These are phyloP conservation scores for Periphyllus acericola DNA, from an alignment of 2,888 invertebrate species.

Conservation along the genomic window DNA sequence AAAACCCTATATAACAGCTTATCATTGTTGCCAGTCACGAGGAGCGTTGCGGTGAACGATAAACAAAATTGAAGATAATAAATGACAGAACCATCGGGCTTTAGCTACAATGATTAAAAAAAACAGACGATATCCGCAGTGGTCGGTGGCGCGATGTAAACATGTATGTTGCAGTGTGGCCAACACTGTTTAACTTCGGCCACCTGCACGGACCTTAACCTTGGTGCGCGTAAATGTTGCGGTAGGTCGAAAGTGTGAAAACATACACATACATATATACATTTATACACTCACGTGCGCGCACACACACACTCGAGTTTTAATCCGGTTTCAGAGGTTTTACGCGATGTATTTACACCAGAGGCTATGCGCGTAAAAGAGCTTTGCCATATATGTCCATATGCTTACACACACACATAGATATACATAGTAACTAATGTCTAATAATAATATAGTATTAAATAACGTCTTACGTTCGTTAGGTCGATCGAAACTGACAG, in stretches of 20 bases:
- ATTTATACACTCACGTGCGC: background rate
- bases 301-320: background rate
- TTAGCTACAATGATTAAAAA: background rate
- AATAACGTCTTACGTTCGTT: background rate
- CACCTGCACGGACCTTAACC: conserved; percentile 50
- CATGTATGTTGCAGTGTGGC: conserved; percentile 27
- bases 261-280: background rate
- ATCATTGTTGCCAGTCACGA: background rate
- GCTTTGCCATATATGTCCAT: background rate
- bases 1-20: background rate
- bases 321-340: conserved; percentile 44
- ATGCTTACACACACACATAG: background rate
- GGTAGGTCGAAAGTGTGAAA: conserved; percentile 50
- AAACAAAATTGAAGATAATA: background rate
- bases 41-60: background rate
- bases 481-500: background rate
- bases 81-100: background rate
- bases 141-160: background rate
- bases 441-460: background rate
- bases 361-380: background rate
- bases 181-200: conserved; percentile 21
- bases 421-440: background rate
- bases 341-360: background rate
- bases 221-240: conserved; percentile 35
- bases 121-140: background rate